Percentiles rank a stretch among this genome's conserved stretches.
Conservation (phyloP, 1,140 invertebrate species). For the Trinorchestia longiramus region DNA sequence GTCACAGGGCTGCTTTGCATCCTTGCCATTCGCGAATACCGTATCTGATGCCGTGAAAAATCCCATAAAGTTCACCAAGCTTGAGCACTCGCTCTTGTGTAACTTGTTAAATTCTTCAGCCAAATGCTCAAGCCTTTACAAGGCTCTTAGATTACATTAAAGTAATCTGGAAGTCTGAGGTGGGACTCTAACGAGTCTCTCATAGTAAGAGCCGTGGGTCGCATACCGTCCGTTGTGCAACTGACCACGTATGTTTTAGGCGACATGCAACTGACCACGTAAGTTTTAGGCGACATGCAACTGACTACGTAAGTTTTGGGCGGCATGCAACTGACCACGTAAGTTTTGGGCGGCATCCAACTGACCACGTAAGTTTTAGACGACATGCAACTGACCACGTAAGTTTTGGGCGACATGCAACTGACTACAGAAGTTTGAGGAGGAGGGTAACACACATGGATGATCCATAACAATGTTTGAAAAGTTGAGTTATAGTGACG, state of each 20-base stretch:
- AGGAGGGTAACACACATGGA: no score
- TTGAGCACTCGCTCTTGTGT: not conserved
- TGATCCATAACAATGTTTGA: no score
- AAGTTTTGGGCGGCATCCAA: not conserved
- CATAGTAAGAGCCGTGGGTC: not conserved
- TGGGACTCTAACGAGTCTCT: not conserved
- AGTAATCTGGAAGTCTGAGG: not conserved
- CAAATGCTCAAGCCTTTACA: not conserved
- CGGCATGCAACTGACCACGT: not conserved
- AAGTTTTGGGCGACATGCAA: not conserved
- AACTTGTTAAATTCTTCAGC: conserved; percentile 1
- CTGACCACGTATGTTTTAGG: not conserved
- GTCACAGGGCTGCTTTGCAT: not conserved
- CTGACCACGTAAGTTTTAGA: not conserved
- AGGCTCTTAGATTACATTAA: not conserved
- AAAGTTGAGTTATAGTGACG: no score
- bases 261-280: not conserved
- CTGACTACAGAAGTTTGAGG: not conserved
- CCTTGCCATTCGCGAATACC: not conserved
- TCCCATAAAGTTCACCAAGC: not conserved
- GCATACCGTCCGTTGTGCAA: not conserved
- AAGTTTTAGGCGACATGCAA: not conserved
- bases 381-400: not conserved
- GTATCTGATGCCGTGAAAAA: not conserved
- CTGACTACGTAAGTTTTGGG: not conserved